These are phyloP conservation scores for Petrosia ficiformis DNA, from an alignment of 37 sponge, comb jelly and placozoan species.

Conservation along the genomic window DNA sequence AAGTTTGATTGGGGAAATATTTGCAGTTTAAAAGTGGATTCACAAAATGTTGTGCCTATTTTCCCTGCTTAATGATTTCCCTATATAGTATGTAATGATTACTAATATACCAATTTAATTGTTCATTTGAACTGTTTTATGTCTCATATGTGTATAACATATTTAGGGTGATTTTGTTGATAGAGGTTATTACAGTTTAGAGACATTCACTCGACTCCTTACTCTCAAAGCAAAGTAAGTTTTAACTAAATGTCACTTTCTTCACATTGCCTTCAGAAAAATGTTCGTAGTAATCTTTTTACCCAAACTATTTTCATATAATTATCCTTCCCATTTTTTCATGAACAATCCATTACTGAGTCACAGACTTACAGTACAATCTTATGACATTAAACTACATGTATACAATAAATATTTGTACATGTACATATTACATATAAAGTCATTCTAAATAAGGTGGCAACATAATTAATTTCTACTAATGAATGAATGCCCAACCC, in stretches of 20 bases:
- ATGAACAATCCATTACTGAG: not conserved
- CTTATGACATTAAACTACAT: no score
- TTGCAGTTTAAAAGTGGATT: no score
- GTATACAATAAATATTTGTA: no score
- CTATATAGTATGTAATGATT: not conserved
- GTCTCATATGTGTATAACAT: not conserved
- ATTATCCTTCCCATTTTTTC: no score
- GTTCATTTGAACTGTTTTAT: not conserved
- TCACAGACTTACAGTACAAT: no score
- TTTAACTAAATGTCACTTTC: no score
- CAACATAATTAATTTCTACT: no score
- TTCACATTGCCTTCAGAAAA: no score
- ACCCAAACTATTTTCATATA: no score
- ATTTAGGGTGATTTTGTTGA: constrained; percentile 98
- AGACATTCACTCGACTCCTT: constrained; percentile 93
- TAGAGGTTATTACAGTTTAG: constrained; percentile 97
- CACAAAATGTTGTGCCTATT: not conserved
- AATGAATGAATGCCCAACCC: no score
- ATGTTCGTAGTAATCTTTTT: constrained; percentile 1
- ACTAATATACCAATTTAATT: not conserved
- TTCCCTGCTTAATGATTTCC: not conserved
- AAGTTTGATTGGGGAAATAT: no score
- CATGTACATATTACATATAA: not conserved
- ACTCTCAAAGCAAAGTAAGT: constrained; percentile 86
- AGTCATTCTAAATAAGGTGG: no score